Evolutionary conservation across 2,888 invertebrate species (phyloP), one percentile per base, ranked within the genome.

Genomic region (Argyresthia goedartella): DNA sequence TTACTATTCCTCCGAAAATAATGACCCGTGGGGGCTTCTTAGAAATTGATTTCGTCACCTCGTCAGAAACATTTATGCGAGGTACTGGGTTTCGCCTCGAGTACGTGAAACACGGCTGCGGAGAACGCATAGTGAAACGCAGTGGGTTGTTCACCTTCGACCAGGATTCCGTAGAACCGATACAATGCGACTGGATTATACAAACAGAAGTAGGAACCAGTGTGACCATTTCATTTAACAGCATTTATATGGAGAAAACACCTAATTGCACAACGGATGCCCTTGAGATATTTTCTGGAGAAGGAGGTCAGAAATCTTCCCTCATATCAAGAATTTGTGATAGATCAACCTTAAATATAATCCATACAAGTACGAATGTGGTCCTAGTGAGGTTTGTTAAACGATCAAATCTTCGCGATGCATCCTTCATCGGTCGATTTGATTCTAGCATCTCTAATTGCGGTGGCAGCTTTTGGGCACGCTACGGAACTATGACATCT

Each of bases 51-150:
- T 96, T 96, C 68, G 66, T 84, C 0, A 90, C 92, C 3, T 92
- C 92, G 58, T 56, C 55, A 44, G 25, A 16, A 33, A 11, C 7
- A 13, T 16, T 33, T 80, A 81, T n/a, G 11, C 62, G 88, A 11
- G 74, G 69, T 9, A 77, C 88, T 53, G 95, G 95, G 25, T 97
- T 97, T 70, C 88, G 95, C 49, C 73, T 97, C 50, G 97, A 97
- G 76, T 97, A 95, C 91, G 72, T 88, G 47, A 79, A 91, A 47
- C 80, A 89, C 58, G 95, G 95, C 13, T 97, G 96, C 70, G 92
- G 95, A 8, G 92, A 91, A 6, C 76, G 88, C 51, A 74, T 94
- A 36, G 88, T 78, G 48, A 89, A 86, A 60, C 71, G 78, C 0
- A 62, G 44, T 8, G 93, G 91, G 0, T 58, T 62, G 7, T 81